Evolutionary conservation across 1,140 invertebrate genomes (phyloP).

Genomic region (Cyclargus thomasi): DNA sequence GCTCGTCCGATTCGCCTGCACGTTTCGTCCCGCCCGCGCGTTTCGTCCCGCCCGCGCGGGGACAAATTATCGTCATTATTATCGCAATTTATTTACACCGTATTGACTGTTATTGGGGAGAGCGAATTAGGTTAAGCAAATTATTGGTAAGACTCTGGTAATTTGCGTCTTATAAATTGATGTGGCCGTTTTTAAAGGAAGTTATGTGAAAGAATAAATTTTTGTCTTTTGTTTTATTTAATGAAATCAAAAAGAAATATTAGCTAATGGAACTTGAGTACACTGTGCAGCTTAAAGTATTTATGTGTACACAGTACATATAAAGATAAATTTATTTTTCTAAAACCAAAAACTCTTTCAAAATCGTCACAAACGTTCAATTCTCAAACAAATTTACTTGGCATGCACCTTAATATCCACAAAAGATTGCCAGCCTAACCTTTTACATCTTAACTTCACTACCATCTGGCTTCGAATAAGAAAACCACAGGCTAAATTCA

Average conservation of each 20-base stretch:
- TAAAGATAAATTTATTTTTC: too few relatives aligned
- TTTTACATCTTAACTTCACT: background rate
- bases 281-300: too few relatives aligned
- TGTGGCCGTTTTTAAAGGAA: background rate
- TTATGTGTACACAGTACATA: too few relatives aligned
- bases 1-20: background rate
- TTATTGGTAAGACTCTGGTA: background rate
- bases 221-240: background rate
- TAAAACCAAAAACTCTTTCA: too few relatives aligned
- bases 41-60: too few relatives aligned
- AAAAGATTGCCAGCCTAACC: background rate
- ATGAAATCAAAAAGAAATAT: too few relatives aligned
- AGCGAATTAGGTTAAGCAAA: background rate
- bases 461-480: background rate
- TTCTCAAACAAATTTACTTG: too few relatives aligned
- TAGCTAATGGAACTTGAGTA: too few relatives aligned
- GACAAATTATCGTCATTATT: constrained; percentile 15
- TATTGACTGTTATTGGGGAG: constrained; percentile 1
- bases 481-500: constrained; percentile 17
- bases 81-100: constrained; percentile 7
- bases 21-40: too few relatives aligned
- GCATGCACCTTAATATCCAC: too few relatives aligned
- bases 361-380: too few relatives aligned
- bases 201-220: background rate
- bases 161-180: background rate